Conservation (phyloP, 1,140 invertebrate species). For the Parapsyche elsis region DNA sequence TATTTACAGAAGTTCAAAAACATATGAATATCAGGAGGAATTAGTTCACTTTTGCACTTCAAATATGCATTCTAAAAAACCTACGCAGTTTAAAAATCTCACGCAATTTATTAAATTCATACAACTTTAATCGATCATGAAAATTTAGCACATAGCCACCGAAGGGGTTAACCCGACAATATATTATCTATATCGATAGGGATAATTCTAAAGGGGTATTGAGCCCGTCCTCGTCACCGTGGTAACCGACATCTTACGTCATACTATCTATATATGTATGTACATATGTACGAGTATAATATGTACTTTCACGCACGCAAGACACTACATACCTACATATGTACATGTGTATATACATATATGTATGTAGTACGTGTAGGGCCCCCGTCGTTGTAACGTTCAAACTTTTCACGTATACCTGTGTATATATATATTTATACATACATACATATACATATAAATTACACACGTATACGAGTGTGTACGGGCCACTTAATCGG, state of each 20-base stretch:
- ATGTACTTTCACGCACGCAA: background rate
- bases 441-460: background rate
- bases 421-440: too few relatives aligned
- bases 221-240: slow-evolving; percentile 7
- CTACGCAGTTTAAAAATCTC: too few relatives aligned
- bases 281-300: background rate
- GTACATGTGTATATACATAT: too few relatives aligned
- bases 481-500: too few relatives aligned
- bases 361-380: too few relatives aligned
- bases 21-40: too few relatives aligned
- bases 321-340: background rate
- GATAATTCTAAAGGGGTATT: slow-evolving; percentile 32
- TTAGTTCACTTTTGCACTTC: too few relatives aligned
- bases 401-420: slow-evolving; percentile 9
- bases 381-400: background rate
- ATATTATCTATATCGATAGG: background rate
- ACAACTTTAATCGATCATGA: too few relatives aligned
- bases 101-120: too few relatives aligned
- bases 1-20: too few relatives aligned
- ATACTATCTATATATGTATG: background rate
- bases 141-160: background rate
- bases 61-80: too few relatives aligned
- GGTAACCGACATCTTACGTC: slow-evolving; percentile 33
- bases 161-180: slow-evolving; percentile 19
- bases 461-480: background rate